phyloP scores from a whole-genome alignment of 2,888 invertebrate species.

The Agrotis puta region DNA sequence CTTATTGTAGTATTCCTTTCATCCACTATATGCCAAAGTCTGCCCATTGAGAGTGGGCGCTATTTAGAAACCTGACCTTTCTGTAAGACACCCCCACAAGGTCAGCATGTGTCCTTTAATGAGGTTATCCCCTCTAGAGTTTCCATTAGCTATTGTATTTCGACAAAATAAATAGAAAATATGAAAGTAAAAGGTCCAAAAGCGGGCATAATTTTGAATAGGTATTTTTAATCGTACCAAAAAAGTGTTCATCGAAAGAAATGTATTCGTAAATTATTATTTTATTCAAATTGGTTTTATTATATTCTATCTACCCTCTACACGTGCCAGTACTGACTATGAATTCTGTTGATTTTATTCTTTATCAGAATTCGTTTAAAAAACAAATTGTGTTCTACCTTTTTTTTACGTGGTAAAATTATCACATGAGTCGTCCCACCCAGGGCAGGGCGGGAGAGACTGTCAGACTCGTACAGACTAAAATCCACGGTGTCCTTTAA shows the following conservation, averaged over 20 bases:
- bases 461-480: too few species aligned
- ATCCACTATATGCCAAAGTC: neutral
- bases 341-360: neutral
- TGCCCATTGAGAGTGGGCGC: neutral
- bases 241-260: neutral
- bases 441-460: too few species aligned
- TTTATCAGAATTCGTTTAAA: neutral
- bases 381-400: neutral
- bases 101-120: neutral
- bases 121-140: neutral
- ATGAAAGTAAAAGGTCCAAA: neutral
- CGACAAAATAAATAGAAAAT: neutral
- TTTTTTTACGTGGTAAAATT: too few species aligned
- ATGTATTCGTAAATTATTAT: neutral
- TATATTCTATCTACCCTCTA: neutral
- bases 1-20: neutral
- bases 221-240: neutral
- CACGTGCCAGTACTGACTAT: neutral
- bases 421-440: too few species aligned
- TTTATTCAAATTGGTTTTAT: neutral
- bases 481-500: too few species aligned
- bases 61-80: constrained; percentile 1
- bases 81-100: neutral
- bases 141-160: neutral
- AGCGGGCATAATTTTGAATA: neutral